phyloP scores from a whole-genome alignment of 2,888 invertebrate species.

The Aquatica leii region DNA sequence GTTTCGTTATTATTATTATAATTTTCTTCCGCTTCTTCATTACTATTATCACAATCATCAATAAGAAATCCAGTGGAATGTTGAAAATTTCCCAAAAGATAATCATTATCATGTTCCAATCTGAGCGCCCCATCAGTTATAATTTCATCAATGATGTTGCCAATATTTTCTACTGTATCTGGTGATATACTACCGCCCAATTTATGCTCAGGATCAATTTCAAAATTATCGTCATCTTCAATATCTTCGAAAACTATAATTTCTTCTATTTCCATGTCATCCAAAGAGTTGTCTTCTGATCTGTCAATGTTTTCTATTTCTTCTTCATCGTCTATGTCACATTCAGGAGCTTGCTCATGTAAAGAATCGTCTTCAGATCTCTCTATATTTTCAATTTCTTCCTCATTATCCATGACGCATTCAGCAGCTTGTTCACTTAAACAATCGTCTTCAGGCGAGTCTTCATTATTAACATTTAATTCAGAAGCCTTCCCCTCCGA shows the following conservation, averaged over 20 bases:
- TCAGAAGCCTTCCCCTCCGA: too few relatives aligned
- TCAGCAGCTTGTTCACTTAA: too few relatives aligned
- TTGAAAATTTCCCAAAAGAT: not conserved
- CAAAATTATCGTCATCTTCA: constrained; percentile 15
- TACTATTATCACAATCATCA: not conserved
- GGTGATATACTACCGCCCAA: constrained; percentile 25
- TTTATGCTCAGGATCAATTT: constrained; percentile 22
- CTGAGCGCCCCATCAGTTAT: constrained; percentile 11
- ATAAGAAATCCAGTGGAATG: not conserved
- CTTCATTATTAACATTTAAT: constrained; percentile 15
- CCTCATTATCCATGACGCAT: constrained; percentile 2
- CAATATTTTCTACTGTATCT: constrained; percentile 16
- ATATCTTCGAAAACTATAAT: constrained; percentile 25
- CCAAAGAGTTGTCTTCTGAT: not conserved
- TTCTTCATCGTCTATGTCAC: constrained; percentile 14
- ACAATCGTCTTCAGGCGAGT: too few relatives aligned
- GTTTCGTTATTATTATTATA: not conserved
- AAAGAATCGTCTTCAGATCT: constrained; percentile 17
- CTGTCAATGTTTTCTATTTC: constrained; percentile 15
- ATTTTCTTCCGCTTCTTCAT: not conserved
- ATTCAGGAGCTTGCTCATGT: constrained; percentile 22
- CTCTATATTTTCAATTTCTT: constrained; percentile 13
- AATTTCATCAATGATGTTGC: constrained; percentile 23
- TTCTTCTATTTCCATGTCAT: constrained; percentile 5
- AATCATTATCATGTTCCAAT: constrained; percentile 8